phyloP scores from a whole-genome alignment of 2,888 invertebrate species.

The Nephrotoma appendiculata region DNA sequence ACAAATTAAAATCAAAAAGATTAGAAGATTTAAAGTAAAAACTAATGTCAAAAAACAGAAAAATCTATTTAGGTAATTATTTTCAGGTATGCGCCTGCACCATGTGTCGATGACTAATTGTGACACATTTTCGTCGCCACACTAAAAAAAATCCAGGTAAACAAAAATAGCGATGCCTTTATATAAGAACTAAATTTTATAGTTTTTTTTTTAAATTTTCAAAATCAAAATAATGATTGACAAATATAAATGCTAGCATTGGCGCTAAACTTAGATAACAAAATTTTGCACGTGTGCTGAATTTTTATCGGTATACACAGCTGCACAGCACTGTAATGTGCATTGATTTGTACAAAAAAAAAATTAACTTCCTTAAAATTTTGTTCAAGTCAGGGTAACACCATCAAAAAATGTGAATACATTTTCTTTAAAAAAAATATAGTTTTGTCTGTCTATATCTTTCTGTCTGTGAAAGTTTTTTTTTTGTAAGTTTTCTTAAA shows the following conservation, averaged over 20 bases:
- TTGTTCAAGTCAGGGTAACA: background rate
- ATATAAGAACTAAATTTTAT: background rate
- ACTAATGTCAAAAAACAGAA: background rate
- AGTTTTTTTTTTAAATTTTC: background rate
- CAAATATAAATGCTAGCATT: background rate
- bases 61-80: background rate
- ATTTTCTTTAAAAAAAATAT: background rate
- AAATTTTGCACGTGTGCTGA: background rate
- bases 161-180: background rate
- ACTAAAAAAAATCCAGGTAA: background rate
- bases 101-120: background rate
- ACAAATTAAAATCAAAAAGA: background rate
- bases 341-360: background rate
- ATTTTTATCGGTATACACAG: background rate
- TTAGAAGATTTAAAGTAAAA: background rate
- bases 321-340: background rate
- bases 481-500: background rate
- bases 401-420: background rate
- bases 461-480: background rate
- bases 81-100: background rate
- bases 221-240: background rate
- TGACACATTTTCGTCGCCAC: background rate
- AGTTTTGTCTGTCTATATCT: background rate
- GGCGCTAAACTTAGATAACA: background rate
- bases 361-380: background rate